Evolutionary conservation across 1,140 invertebrate species (phyloP).

Genomic region (Heterodera carotae): DNA sequence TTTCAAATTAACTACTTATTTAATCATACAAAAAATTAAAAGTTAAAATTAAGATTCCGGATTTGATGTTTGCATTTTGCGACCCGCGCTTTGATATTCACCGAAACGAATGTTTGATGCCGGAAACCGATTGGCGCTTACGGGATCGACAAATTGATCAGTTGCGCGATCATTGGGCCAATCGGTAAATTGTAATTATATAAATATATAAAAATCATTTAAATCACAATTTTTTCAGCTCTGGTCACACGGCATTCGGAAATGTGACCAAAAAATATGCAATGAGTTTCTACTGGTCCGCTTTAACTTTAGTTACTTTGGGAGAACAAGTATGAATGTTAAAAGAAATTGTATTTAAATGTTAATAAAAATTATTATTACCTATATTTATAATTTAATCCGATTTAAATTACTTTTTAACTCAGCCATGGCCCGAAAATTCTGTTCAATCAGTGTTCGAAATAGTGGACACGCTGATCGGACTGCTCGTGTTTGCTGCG

Average conservation of each 20-base stretch:
- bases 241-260: constrained; percentile 36
- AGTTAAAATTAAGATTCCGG: constrained; percentile 34
- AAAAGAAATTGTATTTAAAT: too few species aligned
- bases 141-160: constrained; percentile 7
- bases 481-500: constrained; percentile 79
- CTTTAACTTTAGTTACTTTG: constrained; percentile 87
- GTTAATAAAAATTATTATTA: too few species aligned
- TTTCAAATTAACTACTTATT: too few species aligned
- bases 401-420: background rate
- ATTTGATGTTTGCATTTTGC: constrained; percentile 44
- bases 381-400: background rate
- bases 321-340: constrained; percentile 71
- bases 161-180: constrained; percentile 21
- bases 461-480: constrained; percentile 81
- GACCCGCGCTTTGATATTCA: constrained; percentile 40
- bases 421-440: constrained; percentile 72
- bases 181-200: background rate
- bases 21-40: background rate
- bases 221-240: constrained; percentile 35
- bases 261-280: constrained; percentile 65
- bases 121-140: constrained; percentile 16
- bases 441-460: constrained; percentile 72
- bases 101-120: constrained; percentile 22
- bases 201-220: constrained; percentile 5
- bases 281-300: constrained; percentile 93